Percentiles rank a stretch among this genome's conserved stretches.
phyloP scores from a whole-genome alignment of 2,888 invertebrate genomes.

The Lymantria monacha region DNA sequence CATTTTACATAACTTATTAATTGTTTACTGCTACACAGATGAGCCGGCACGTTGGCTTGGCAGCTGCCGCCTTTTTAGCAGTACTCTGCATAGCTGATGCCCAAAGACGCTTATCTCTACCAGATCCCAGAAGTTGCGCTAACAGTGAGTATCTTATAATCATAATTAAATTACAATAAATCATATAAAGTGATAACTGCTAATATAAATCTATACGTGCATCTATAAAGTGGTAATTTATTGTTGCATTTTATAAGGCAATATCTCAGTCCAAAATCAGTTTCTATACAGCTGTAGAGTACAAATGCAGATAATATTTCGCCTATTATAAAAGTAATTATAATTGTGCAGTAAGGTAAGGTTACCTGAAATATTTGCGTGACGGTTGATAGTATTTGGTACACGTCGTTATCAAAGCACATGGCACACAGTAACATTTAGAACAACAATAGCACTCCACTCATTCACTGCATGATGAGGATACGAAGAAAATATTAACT shows the following conservation, averaged over 20 bases:
- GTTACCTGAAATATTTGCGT: constrained; percentile 3
- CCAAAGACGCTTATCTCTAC: constrained; percentile 92
- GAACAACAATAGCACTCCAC: constrained; percentile 11
- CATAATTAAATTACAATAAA: not conserved
- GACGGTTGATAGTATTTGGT: constrained; percentile 2
- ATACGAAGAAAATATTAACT: too few relatives aligned
- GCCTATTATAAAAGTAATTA: not conserved
- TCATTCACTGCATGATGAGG: too few relatives aligned
- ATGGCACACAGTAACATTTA: constrained; percentile 8
- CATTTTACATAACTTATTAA: not conserved
- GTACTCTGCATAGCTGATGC: constrained; percentile 88
- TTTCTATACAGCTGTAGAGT: too few relatives aligned
- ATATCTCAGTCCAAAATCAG: too few relatives aligned
- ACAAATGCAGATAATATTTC: not conserved
- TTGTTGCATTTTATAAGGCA: too few relatives aligned
- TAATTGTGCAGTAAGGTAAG: not conserved
- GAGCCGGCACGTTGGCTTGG: constrained; percentile 69
- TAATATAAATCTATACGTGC: too few relatives aligned
- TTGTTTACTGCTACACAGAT: constrained; percentile 51
- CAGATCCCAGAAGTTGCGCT: constrained; percentile 94
- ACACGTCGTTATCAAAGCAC: constrained; percentile 7
- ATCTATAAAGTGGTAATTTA: too few relatives aligned
- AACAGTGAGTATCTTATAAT: constrained; percentile 86
- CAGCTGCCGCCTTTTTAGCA: constrained; percentile 70
- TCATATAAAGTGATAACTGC: not conserved